Evolutionary conservation across 1,140 invertebrate species (phyloP).

Genomic region (Bombyx mandarina): DNA sequence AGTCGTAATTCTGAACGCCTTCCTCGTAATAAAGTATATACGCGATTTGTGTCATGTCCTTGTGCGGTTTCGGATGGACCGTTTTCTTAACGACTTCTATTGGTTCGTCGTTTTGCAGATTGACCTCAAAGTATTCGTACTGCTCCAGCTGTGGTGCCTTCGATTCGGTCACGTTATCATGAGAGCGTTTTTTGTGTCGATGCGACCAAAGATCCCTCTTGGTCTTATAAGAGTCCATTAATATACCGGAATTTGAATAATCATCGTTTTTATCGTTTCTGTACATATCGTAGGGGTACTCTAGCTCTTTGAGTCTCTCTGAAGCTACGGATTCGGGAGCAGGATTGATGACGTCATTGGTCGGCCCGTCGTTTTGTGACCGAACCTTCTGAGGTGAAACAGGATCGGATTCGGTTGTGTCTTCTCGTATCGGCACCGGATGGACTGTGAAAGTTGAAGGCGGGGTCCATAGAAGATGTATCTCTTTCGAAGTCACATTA

Average conservation of each 20-base stretch:
- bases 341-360: conserved; percentile 22
- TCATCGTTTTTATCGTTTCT: conserved; percentile 44
- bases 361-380: conserved; percentile 37
- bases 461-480: conserved; percentile 84
- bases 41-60: conserved; percentile 44
- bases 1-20: conserved; percentile 34
- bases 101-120: conserved; percentile 28
- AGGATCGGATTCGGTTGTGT: conserved; percentile 17
- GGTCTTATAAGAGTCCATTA: conserved; percentile 33
- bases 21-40: conserved; percentile 64
- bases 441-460: conserved; percentile 78
- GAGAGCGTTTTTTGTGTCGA: conserved; percentile 55
- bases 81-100: conserved; percentile 44
- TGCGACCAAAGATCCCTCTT: conserved; percentile 42
- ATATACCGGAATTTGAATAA: conserved; percentile 37
- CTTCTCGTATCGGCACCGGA: conserved; percentile 72
- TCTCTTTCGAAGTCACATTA: conserved; percentile 81
- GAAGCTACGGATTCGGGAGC: conserved; percentile 15
- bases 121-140: conserved; percentile 28
- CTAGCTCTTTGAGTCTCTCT: conserved; percentile 31
- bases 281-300: conserved; percentile 37
- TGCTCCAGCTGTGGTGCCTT: conserved; percentile 31
- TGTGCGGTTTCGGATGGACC: conserved; percentile 20
- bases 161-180: conserved; percentile 39
- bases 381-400: conserved; percentile 22